These are phyloP conservation scores for Melanophora roralis DNA, from an alignment of 2,888 invertebrate species.

Conservation along the genomic window DNA sequence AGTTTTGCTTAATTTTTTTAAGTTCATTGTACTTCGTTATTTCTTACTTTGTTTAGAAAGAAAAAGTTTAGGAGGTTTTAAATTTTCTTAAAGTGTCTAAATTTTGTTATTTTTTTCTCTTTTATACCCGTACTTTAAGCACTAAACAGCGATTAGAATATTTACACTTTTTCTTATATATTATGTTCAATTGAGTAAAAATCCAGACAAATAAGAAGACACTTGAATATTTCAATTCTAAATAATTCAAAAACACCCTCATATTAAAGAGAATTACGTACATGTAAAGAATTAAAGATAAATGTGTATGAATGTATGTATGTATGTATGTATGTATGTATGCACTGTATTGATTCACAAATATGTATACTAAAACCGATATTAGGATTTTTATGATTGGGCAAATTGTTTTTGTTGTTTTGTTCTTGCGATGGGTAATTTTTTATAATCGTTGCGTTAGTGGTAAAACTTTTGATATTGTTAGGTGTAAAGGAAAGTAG, in stretches of 20 bases:
- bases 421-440: background rate
- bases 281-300: background rate
- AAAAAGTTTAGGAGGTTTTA: no score
- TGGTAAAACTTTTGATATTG: background rate
- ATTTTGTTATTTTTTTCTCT: background rate
- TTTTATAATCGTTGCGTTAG: background rate
- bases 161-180: background rate
- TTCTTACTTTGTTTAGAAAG: no score
- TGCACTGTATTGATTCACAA: no score
- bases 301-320: no score
- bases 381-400: background rate
- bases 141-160: background rate
- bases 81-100: background rate
- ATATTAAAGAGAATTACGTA: background rate
- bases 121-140: background rate
- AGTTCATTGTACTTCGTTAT: background rate
- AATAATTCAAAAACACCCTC: background rate
- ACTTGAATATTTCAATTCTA: background rate
- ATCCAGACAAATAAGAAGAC: conserved; percentile 29
- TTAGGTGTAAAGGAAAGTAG: background rate
- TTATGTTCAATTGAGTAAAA: conserved; percentile 28
- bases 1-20: background rate
- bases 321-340: no score
- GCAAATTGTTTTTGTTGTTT: background rate
- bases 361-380: background rate